These are phyloP conservation scores for Ornithorhynchus anatinus DNA, from an alignment of 2,113 vertebrate species.

Conservation along the genomic window DNA sequence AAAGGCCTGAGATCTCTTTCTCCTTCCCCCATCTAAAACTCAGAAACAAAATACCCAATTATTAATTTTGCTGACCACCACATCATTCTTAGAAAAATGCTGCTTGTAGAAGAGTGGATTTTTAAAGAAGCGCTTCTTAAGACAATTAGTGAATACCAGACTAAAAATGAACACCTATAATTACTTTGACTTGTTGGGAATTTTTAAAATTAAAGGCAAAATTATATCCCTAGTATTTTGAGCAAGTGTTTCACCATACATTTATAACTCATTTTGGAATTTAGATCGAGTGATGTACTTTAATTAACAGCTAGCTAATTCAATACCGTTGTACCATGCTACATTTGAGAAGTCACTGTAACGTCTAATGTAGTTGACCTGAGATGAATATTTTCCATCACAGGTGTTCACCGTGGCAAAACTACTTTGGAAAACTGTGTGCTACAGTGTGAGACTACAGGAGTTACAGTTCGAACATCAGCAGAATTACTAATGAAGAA, in stretches of 20 bases:
- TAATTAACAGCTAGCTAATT: neutral
- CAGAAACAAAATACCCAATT: too few species aligned
- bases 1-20: neutral
- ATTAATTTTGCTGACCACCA: neutral
- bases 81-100: neutral
- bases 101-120: neutral
- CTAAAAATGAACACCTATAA: too few species aligned
- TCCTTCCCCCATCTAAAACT: neutral
- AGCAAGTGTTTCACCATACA: neutral
- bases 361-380: neutral
- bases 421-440: constrained; percentile 91
- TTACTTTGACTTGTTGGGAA: too few species aligned
- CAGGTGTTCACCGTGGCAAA: constrained; percentile 88
- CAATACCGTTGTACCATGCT: neutral
- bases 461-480: constrained; percentile 85
- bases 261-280: neutral
- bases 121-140: neutral
- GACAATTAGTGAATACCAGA: too few species aligned
- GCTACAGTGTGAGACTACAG: constrained; percentile 92
- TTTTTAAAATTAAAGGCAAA: too few species aligned
- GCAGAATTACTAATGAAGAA: constrained; percentile 88
- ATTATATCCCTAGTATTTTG: too few species aligned
- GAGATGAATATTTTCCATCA: neutral
- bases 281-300: neutral
- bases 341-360: neutral